Conservation (phyloP, 1,140 invertebrate genomes). For the Caenorhabditis tropicalis region DNA sequence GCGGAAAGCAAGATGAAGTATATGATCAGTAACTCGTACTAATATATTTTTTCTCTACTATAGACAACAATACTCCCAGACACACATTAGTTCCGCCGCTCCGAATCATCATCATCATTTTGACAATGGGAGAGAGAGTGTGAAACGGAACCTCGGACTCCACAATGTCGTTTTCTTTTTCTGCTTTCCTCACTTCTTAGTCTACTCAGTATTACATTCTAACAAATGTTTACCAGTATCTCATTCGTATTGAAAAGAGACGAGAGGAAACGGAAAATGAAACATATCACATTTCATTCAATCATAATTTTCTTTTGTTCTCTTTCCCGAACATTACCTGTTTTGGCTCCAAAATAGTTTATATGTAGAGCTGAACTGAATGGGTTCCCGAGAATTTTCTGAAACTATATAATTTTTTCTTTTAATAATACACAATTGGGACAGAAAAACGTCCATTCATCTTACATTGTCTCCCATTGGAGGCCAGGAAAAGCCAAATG, state of each 20-base stretch:
- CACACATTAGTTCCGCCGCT: slow-evolving; percentile 32
- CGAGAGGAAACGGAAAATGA: not conserved
- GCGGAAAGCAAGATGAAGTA: too few species aligned
- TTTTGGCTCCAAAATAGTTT: not conserved
- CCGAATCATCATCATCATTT: slow-evolving; percentile 31
- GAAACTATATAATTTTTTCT: too few species aligned
- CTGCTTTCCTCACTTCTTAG: not conserved
- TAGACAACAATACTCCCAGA: not conserved
- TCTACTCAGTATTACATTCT: slow-evolving; percentile 35
- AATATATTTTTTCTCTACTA: not conserved
- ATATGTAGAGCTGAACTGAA: too few species aligned
- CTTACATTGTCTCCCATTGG: too few species aligned
- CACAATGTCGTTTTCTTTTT: slow-evolving; percentile 11
- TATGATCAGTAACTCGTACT: too few species aligned
- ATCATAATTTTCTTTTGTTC: slow-evolving; percentile 27
- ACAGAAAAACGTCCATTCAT: too few species aligned
- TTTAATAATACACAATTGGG: too few species aligned
- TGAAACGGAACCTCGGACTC: slow-evolving; percentile 34
- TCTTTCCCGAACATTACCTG: not conserved
- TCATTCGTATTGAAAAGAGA: not conserved
- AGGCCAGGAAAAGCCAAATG: too few species aligned
- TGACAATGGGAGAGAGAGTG: slow-evolving; percentile 12
- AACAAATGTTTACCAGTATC: slow-evolving; percentile 13
- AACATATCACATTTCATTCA: slow-evolving; percentile 25
- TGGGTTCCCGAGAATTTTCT: too few species aligned